Percentiles rank a stretch among this genome's conserved stretches.
Evolutionary conservation across 2,797 vertebrate species (phyloP).

Genomic region (Phoebastria nigripes): DNA sequence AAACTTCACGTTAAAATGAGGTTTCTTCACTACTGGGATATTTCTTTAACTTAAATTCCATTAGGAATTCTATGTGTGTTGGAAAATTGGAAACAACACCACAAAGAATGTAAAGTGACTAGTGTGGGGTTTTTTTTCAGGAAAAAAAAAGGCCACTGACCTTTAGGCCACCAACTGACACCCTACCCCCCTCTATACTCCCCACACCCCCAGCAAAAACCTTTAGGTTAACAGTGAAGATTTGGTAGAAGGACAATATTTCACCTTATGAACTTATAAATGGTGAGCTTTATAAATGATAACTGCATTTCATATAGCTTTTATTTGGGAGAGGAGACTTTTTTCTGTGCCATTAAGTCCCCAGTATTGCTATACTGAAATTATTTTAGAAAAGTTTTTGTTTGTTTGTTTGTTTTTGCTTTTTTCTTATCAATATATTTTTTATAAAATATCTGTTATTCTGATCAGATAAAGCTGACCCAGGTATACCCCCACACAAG

Average conservation of each 20-base stretch:
- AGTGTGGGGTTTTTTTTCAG: rapidly evolving
- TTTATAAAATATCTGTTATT: background rate
- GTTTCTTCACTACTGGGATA: background rate
- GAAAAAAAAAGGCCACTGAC: background rate
- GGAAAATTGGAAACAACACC: background rate
- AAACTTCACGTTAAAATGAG: background rate
- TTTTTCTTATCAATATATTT: background rate
- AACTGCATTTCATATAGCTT: background rate
- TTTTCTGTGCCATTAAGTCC: background rate
- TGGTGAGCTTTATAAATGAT: background rate
- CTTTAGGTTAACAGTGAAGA: background rate
- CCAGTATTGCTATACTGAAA: background rate
- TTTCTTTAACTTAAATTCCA: background rate
- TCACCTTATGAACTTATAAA: background rate
- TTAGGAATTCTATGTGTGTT: background rate
- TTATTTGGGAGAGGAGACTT: background rate
- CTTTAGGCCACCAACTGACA: background rate
- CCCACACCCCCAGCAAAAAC: rapidly evolving
- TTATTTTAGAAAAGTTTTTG: background rate
- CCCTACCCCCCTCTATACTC: background rate
- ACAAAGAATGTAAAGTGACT: background rate
- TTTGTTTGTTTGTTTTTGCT: background rate
- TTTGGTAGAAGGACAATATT: background rate
- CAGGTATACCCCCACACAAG: background rate
- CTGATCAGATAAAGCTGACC: background rate